These are phyloP conservation scores for Aplidium turbinatum DNA, from an alignment of 23 tunicate genomes.

Conservation along the genomic window DNA sequence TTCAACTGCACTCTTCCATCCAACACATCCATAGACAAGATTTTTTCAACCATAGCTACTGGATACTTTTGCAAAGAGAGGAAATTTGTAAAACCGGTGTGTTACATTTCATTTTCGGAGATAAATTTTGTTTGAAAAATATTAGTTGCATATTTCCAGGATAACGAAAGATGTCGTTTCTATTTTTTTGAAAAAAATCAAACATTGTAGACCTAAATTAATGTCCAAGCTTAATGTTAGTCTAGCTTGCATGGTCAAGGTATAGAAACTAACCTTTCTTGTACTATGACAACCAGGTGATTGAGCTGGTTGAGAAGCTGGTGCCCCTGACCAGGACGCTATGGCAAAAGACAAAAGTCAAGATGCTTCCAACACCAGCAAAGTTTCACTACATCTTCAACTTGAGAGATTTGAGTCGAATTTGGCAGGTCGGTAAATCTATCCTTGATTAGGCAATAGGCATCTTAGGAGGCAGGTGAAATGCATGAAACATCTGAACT, in stretches of 20 bases:
- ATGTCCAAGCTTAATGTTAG: too few relatives aligned
- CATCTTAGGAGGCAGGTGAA: too few relatives aligned
- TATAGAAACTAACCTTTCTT: too few relatives aligned
- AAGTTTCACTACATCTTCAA: conserved; percentile 90
- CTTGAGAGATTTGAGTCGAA: conserved; percentile 73
- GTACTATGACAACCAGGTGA: conserved; percentile 44
- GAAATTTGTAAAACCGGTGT: conserved; percentile 40
- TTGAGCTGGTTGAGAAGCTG: conserved; percentile 47
- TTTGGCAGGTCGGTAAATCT: conserved; percentile 95
- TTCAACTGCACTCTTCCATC: conserved; percentile 93
- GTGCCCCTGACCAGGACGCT: conserved; percentile 66
- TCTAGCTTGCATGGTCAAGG: too few relatives aligned
- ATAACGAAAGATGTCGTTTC: too few relatives aligned
- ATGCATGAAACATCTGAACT: too few relatives aligned
- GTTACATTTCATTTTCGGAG: too few relatives aligned
- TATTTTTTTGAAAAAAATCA: too few relatives aligned
- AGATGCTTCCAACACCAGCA: conserved; percentile 92
- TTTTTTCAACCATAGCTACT: conserved; percentile 79
- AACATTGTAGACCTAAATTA: too few relatives aligned
- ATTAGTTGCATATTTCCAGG: too few relatives aligned
- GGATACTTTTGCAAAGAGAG: conserved; percentile 86
- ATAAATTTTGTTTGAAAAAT: too few relatives aligned
- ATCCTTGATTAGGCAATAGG: too few relatives aligned
- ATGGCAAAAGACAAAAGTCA: conserved; percentile 84
- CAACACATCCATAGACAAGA: conserved; percentile 79